Evolutionary conservation across 2,797 vertebrate genomes (phyloP).

Genomic region (Malurus splendens): DNA sequence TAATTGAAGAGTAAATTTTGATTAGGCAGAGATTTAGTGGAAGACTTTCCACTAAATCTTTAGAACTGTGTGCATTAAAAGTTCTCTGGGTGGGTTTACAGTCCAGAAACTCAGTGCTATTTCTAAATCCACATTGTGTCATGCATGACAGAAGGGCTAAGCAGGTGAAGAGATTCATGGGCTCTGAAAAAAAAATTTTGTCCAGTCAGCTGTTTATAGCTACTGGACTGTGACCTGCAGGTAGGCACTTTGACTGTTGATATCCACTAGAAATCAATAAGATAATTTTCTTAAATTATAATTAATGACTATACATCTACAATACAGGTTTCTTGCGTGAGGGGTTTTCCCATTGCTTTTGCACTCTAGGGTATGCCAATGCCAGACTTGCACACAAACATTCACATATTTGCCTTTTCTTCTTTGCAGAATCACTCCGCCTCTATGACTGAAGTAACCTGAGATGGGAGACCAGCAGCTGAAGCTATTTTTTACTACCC

Average conservation of each 20-base stretch:
- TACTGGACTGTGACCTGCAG: background rate
- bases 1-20: background rate
- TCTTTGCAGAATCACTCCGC: slow-evolving; percentile 91
- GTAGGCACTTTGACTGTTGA: background rate
- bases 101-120: background rate
- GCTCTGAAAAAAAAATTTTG: background rate
- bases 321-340: background rate
- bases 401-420: background rate
- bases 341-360: background rate
- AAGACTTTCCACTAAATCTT: background rate
- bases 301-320: background rate
- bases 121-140: background rate
- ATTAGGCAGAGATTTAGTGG: background rate
- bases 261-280: background rate
- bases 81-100: background rate
- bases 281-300: background rate
- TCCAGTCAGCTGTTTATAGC: background rate
- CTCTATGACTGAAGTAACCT: slow-evolving; percentile 99
- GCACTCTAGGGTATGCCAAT: background rate
- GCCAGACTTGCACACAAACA: background rate
- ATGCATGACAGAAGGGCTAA: background rate
- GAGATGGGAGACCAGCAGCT: slow-evolving; percentile 77
- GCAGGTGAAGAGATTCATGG: background rate
- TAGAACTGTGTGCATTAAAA: background rate
- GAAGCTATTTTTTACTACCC: slow-evolving; percentile 87